Base-by-base conservation (phyloP, 92 coral and sea anemone genomes). In the Scolanthus callimorphus region DNA sequence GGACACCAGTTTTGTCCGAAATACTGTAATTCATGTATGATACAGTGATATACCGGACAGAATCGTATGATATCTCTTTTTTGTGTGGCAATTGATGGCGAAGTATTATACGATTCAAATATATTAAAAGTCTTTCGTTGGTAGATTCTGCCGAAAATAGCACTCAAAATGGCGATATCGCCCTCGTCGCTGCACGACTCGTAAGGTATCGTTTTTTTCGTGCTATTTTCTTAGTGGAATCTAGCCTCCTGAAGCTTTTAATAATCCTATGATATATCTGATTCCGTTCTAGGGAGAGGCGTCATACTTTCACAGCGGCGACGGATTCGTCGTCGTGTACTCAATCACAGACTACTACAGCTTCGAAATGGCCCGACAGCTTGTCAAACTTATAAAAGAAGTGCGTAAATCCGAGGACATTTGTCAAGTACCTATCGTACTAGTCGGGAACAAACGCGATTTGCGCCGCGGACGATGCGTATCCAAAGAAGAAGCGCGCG, bases 341-440 rank as follows among this genome's bases (percentile, higher is more conserved):
- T 94, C 99, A 4, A 94, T 94, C 22, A 94, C 78, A 20, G 96
- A 94, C 74, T 95, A 90, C 51, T 88, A 88, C 76, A 94, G 96
- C 57, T 94, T 88, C 50, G 99, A 94, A 39, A 85, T 81, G 45
- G 99, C 99, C 4, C 86, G 89, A 12, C 96, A 94, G 28, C 67
- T 88, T 15, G 69, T 94, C 52, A 84, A 86, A 54, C 82, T 83
- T 11, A 85, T 94, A 81, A 94, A 81, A 67, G 90, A 94, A 48
- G 95, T 84, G 20, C 60, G 91, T 12, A 83, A 73, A 27, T 67
- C 92, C 15, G 83, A 80, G 39, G 91, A 79, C 3, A 81, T 81
- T 11, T 81, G 74, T 26, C 96, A 94, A 43, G 87, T 88, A 22
- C 99, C 99, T 0, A 85, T 86, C 49, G 70, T 94, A 25, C 80